A percentile compares a stretch with the other conserved stretches of the same genome.
Evolutionary conservation across 1,140 invertebrate genomes (phyloP).

Genomic region (Rhagoletis pomonella): DNA sequence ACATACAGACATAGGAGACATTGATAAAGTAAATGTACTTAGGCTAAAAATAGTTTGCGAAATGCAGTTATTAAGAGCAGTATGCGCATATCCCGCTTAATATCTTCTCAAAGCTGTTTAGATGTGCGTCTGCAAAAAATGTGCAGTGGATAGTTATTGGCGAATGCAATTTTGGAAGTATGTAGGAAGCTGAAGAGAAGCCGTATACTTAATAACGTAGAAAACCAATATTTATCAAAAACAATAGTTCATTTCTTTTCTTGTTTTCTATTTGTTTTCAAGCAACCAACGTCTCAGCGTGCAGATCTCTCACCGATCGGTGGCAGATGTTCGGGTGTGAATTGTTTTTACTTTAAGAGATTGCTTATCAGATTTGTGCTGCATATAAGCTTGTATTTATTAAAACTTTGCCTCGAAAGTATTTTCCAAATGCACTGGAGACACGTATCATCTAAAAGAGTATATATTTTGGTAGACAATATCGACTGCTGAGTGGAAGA

Average conservation of each 20-base stretch:
- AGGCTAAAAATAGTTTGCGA: constrained; percentile 13
- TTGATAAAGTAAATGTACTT: constrained; percentile 7
- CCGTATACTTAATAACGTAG: not conserved
- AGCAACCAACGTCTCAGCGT: not conserved
- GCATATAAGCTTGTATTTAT: constrained; percentile 11
- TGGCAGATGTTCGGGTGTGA: constrained; percentile 43
- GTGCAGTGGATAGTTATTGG: not conserved
- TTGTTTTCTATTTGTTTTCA: constrained; percentile 9
- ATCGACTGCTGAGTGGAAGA: too few species aligned
- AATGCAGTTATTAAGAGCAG: constrained; percentile 23
- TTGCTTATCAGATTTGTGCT: not conserved
- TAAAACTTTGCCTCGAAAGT: constrained; percentile 19
- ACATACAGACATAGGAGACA: too few species aligned
- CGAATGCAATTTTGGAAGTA: too few species aligned
- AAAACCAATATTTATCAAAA: constrained; percentile 38
- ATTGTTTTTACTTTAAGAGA: not conserved
- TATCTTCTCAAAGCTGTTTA: not conserved
- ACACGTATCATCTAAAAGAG: too few species aligned
- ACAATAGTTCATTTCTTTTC: constrained; percentile 6
- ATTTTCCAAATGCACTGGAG: not conserved
- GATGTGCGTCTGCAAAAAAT: not conserved
- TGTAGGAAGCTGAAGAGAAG: not conserved
- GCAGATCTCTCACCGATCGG: not conserved
- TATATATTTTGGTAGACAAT: too few species aligned
- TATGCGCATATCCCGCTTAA: not conserved